These are phyloP conservation scores for Drosophila stalkeri DNA, from an alignment of 2,888 invertebrate genomes.

Conservation along the genomic window DNA sequence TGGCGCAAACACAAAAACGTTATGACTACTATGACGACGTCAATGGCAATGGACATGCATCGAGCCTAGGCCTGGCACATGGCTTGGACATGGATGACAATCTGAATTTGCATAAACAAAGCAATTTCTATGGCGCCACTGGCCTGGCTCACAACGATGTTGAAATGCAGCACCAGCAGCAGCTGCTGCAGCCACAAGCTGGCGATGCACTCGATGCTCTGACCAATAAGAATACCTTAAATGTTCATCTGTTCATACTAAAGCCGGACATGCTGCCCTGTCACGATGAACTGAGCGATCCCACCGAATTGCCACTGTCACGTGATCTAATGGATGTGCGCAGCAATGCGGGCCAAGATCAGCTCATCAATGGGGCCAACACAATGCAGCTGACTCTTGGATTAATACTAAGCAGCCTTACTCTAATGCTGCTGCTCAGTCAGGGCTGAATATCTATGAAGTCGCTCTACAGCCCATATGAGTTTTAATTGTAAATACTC, in stretches of 20 bases:
- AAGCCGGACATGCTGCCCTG: constrained; percentile 87
- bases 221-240: constrained; percentile 67
- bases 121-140: constrained; percentile 60
- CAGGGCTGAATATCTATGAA: constrained; percentile 29
- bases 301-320: constrained; percentile 88
- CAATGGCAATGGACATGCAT: constrained; percentile 49
- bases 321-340: constrained; percentile 86
- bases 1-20: constrained; percentile 70
- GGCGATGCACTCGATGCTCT: constrained; percentile 62
- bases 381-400: constrained; percentile 15
- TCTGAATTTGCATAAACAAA: constrained; percentile 75
- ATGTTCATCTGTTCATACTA: constrained; percentile 86
- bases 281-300: constrained; percentile 88
- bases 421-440: constrained; percentile 26
- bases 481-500: constrained; percentile 71
- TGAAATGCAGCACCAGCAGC: constrained; percentile 51
- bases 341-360: constrained; percentile 77
- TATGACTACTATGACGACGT: constrained; percentile 71
- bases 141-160: constrained; percentile 63
- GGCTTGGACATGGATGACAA: constrained; percentile 76
- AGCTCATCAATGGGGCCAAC: constrained; percentile 44
- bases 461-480: constrained; percentile 17
- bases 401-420: constrained; percentile 11
- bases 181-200: constrained; percentile 33
- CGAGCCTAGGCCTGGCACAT: constrained; percentile 43